Evolutionary conservation across 2,797 vertebrate genomes (phyloP).

Genomic region (Artibeus lituratus): DNA sequence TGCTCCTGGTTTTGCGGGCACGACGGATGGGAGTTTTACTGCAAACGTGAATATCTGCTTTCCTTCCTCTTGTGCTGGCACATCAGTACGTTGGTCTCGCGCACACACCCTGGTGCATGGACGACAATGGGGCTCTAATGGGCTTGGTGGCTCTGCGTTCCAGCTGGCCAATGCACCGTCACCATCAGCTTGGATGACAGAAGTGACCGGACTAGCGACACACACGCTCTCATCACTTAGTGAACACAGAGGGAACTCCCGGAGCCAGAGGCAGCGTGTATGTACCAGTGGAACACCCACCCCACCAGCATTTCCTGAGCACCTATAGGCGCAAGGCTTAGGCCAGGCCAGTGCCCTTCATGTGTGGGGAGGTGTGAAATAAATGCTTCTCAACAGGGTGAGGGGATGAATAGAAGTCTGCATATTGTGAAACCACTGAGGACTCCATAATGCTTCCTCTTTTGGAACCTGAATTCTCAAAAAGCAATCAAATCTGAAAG

Average conservation of each 20-base stretch:
- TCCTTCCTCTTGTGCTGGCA: neutral
- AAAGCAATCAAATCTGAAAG: neutral
- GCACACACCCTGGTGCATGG: rapidly evolving
- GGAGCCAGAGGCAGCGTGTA: neutral
- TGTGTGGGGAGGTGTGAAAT: neutral
- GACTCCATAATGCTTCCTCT: neutral
- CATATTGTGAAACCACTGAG: neutral
- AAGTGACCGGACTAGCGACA: neutral
- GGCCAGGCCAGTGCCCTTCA: neutral
- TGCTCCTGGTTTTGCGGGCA: neutral
- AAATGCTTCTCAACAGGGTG: neutral
- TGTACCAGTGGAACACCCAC: neutral
- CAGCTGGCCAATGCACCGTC: neutral
- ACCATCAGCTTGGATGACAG: neutral
- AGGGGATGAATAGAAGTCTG: neutral
- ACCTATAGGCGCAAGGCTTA: neutral
- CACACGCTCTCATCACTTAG: neutral
- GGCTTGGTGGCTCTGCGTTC: neutral
- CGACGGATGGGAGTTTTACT: slow-evolving; percentile 66
- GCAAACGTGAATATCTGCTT: slow-evolving; percentile 32
- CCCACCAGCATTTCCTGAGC: neutral
- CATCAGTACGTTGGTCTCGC: neutral
- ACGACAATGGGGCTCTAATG: slow-evolving; percentile 1
- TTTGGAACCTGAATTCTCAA: neutral
- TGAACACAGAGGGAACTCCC: neutral